Percentiles rank a stretch among this genome's conserved stretches.
Conservation (phyloP, 23 tunicate genomes). For the Styela clava region DNA sequence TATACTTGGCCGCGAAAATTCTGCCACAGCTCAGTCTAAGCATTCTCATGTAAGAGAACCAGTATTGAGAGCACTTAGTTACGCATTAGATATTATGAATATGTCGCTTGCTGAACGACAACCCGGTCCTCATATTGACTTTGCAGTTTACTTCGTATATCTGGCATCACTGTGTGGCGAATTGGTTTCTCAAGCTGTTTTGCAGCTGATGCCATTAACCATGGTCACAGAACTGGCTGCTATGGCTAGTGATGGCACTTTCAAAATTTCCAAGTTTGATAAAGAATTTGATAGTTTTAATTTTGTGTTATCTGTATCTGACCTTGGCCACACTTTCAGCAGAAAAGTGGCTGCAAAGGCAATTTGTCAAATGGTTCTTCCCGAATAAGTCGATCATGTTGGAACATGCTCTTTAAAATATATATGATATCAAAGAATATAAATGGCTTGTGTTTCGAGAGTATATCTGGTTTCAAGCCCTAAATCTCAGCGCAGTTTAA, state of each 20-base stretch:
- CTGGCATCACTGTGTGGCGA: conserved; percentile 45
- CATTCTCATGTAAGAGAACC: conserved; percentile 1
- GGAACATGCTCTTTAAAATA: no score
- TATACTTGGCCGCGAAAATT: conserved; percentile 9
- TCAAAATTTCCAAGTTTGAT: neutral
- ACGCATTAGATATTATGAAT: conserved; percentile 17
- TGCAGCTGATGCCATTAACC: conserved; percentile 49
- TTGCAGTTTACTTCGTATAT: conserved; percentile 48
- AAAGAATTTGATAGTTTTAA: conserved; percentile 24
- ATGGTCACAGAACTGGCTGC: conserved; percentile 44
- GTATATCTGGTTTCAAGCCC: no score
- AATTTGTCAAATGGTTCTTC: conserved; percentile 39
- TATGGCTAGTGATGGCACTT: conserved; percentile 27
- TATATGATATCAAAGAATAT: no score
- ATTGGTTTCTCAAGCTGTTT: conserved; percentile 66
- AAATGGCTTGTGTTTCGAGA: no score
- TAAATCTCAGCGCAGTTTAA: no score
- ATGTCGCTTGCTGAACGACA: neutral
- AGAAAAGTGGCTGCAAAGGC: conserved; percentile 68
- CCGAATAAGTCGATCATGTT: neutral
- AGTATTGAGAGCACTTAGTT: conserved; percentile 16
- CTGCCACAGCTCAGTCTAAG: neutral
- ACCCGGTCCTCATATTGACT: conserved; percentile 39
- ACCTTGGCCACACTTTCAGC: conserved; percentile 59
- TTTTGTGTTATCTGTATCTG: conserved; percentile 65